phyloP scores from a whole-genome alignment of 2,797 vertebrate genomes.

The Phrynocephalus vlangalii region DNA sequence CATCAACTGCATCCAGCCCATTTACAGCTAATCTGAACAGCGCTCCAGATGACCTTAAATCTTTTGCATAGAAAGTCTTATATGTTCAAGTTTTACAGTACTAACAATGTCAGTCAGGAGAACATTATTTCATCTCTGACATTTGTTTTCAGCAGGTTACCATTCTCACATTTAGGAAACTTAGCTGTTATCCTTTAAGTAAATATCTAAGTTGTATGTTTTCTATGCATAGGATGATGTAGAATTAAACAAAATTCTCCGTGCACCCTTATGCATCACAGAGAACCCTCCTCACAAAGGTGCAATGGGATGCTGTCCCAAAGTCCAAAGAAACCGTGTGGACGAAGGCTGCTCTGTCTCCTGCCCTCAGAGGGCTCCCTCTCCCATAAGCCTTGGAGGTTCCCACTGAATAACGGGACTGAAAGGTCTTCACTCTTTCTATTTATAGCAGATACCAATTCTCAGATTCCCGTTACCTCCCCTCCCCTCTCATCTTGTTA shows the following conservation, averaged over 20 bases:
- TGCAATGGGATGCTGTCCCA: no score
- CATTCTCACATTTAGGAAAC: fast-evolving
- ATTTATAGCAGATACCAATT: no score
- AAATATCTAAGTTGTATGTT: not conserved
- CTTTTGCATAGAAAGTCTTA: not conserved
- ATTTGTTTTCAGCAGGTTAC: not conserved
- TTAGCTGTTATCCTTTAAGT: not conserved
- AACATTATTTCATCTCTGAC: constrained; percentile 10
- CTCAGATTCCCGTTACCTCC: no score
- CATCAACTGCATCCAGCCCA: constrained; percentile 10
- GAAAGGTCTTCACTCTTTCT: no score
- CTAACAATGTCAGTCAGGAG: not conserved
- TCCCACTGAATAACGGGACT: no score
- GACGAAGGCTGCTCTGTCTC: no score
- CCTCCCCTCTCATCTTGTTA: no score
- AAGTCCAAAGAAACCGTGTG: no score
- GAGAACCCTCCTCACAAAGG: no score
- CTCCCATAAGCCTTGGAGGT: no score
- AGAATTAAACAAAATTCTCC: not conserved
- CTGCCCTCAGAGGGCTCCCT: no score
- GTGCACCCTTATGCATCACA: no score
- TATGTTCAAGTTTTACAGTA: not conserved
- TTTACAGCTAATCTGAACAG: constrained; percentile 53
- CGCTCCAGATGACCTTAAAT: constrained; percentile 7
- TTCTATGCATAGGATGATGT: not conserved